Percentiles rank a stretch among this genome's conserved stretches.
Evolutionary conservation across 1,140 invertebrate species (phyloP).

Genomic region (Zaprionus inermis): DNA sequence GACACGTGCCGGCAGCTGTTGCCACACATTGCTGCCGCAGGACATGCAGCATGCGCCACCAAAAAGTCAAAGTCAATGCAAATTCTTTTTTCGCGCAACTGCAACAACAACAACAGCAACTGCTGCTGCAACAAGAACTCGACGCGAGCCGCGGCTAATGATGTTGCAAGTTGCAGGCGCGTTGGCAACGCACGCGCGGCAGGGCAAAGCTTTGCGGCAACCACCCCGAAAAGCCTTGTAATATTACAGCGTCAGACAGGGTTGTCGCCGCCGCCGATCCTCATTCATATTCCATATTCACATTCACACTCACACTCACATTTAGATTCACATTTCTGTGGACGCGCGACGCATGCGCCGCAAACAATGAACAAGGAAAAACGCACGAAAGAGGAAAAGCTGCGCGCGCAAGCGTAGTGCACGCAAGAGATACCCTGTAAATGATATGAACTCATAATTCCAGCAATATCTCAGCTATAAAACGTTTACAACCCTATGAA

Average conservation of each 20-base stretch:
- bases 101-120: neutral
- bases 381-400: neutral
- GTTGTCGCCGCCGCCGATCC: slow-evolving; percentile 19
- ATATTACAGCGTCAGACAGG: slow-evolving; percentile 24
- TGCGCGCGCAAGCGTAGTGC: neutral
- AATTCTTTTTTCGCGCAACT: slow-evolving; percentile 26
- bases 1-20: slow-evolving; percentile 34
- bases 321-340: slow-evolving; percentile 11
- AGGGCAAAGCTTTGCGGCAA: slow-evolving; percentile 39
- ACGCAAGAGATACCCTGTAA: neutral
- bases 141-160: slow-evolving; percentile 22
- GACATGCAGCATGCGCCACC: slow-evolving; percentile 17
- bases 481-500: too few relatives aligned
- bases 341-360: slow-evolving; percentile 27
- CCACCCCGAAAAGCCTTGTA: slow-evolving; percentile 23
- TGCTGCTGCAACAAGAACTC: slow-evolving; percentile 17
- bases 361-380: slow-evolving; percentile 40
- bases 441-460: too few relatives aligned
- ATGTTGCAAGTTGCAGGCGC: slow-evolving; percentile 29
- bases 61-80: slow-evolving; percentile 46
- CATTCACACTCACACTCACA: slow-evolving; percentile 11
- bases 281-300: slow-evolving; percentile 23
- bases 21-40: neutral
- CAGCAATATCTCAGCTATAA: too few relatives aligned
- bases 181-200: slow-evolving; percentile 17